Evolutionary conservation across 37 sponge, comb jelly and placozoan species (phyloP), one percentile per base, ranked within the genome.

Genomic region (Agelas oroides): DNA sequence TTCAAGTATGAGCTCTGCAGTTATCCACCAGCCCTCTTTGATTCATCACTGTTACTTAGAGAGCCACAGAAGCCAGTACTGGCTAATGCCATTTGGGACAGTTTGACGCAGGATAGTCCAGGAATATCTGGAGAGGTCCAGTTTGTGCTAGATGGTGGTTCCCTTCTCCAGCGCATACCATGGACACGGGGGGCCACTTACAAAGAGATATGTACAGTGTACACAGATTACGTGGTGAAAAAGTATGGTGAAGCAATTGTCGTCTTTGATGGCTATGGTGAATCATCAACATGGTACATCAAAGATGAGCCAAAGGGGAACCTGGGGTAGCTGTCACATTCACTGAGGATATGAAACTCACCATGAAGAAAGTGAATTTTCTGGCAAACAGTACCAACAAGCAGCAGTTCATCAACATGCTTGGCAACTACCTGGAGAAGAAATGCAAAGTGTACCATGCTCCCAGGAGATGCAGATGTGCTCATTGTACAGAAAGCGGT

Each of bases 231-330:
- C 46, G 76, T 74, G 6, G 18, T 77, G 65, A 56, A 46, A 33
- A 77, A 86, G 71, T 78, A 69, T 69, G 78, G 79, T 25, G 21
- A 70, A 53, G 72, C 78, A 27, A 65, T 75, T 76, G 69, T 85
- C 32, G 70, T 76, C 16, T 85, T 85, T 85, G 86, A 85, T 85
- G 86, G 77, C 56, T 86, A 86, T 77, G 78, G 54, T 34, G 28
- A 11, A 19, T 28, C 25, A 68, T 68, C 35, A 8, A 68, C 70
- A 68, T 31, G 33, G 11, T 12, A 68, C 70, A 68, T 68, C 35
- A 18, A 18, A 68, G 70, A 68, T 11, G 35, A 68, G 70, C 70
- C 28, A 68, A 31, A 68, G 70, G 28, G 70, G 34, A 68, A 33
- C 34, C 70, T 68, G 70, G 32, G 2, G 35, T 5, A 31, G 63